Conservation (phyloP, 2,888 invertebrate genomes). For the Rhodophaea formosa region DNA sequence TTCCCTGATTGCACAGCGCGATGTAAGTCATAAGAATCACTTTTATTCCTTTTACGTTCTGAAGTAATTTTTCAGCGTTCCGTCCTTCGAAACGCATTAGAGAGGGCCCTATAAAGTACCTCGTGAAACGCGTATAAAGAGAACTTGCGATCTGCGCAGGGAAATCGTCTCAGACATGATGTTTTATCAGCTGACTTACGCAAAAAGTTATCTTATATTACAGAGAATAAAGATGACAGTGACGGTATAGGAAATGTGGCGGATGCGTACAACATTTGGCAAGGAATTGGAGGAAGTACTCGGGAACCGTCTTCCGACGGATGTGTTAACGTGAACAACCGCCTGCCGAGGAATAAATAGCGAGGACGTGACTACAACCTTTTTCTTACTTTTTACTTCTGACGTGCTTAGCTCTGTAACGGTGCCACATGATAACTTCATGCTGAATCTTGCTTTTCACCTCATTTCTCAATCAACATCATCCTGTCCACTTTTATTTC, state of each 20-base stretch:
- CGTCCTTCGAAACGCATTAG: conserved; percentile 39
- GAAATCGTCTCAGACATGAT: conserved; percentile 30
- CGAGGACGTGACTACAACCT: too few relatives aligned
- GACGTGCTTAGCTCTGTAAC: too few relatives aligned
- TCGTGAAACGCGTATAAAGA: conserved; percentile 41
- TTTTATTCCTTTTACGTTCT: conserved; percentile 5
- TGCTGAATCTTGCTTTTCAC: too few relatives aligned
- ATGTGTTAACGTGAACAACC: conserved; percentile 41
- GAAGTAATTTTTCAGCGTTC: conserved; percentile 17
- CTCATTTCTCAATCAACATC: too few relatives aligned
- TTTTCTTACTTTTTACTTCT: too few relatives aligned
- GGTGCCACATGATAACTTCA: too few relatives aligned
- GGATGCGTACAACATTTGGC: conserved; percentile 41
- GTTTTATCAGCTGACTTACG: conserved; percentile 8
- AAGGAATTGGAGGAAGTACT: conserved; percentile 43
- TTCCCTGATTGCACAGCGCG: not conserved
- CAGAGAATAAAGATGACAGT: conserved; percentile 11
- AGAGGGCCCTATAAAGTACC: conserved; percentile 41
- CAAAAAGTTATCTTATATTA: conserved; percentile 14
- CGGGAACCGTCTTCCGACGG: conserved; percentile 39
- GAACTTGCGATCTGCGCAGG: conserved; percentile 34
- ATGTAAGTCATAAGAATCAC: not conserved
- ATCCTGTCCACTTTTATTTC: too few relatives aligned
- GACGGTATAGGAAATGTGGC: conserved; percentile 20
- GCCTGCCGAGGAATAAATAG: not conserved